A percentile compares a stretch with the other conserved stretches of the same genome.
Conservation (phyloP, 2,888 invertebrate species). For the Oligia strigilis region DNA sequence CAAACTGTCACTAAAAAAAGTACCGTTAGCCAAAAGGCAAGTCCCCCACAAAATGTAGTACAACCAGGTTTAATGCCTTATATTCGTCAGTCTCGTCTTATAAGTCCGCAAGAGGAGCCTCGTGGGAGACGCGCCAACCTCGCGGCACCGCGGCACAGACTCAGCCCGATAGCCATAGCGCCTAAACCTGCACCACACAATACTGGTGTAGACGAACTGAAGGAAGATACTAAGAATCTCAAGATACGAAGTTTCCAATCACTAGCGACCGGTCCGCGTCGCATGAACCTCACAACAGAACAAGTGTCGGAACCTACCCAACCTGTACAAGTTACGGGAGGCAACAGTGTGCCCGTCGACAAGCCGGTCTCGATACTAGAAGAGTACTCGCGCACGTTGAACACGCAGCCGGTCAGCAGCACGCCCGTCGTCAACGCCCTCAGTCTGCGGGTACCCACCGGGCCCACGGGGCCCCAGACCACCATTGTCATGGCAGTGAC, state of each 20-base stretch:
- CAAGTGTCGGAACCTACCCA: not conserved
- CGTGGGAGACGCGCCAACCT: no score
- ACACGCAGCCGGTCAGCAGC: not conserved
- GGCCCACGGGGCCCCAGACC: not conserved
- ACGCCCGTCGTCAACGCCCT: not conserved
- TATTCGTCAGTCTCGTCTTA: constrained; percentile 29
- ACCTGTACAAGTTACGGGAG: not conserved
- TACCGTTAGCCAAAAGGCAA: not conserved
- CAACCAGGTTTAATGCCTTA: constrained; percentile 33
- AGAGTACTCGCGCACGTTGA: constrained; percentile 38
- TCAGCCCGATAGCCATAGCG: not conserved
- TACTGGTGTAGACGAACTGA: not conserved
- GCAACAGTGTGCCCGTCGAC: not conserved
- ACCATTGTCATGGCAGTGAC: constrained; percentile 36
- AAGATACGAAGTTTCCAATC: not conserved
- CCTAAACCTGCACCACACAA: not conserved
- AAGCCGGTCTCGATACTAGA: constrained; percentile 30
- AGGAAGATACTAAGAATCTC: not conserved
- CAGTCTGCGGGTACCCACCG: not conserved
- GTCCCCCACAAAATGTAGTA: not conserved
- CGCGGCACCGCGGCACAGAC: rapidly evolving
- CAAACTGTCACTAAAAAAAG: not conserved
- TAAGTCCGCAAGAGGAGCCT: not conserved
- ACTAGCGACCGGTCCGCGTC: not conserved
- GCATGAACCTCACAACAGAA: constrained; percentile 12